Conservation (phyloP, 2,113 vertebrate genomes). For the Elephantulus edwardii region DNA sequence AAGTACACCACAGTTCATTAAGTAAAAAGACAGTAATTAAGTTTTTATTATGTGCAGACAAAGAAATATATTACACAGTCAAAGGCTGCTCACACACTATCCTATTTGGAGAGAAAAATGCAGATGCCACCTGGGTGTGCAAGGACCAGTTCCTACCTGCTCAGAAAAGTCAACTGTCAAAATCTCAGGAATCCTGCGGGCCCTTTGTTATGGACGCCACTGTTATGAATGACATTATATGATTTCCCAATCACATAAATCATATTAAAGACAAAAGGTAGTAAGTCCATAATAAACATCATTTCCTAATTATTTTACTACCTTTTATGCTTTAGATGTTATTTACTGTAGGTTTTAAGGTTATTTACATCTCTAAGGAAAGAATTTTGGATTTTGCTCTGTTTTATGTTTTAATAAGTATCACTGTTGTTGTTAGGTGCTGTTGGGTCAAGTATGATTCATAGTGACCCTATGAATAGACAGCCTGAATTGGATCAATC, state of each 20-base stretch:
- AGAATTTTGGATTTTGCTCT: too few relatives aligned
- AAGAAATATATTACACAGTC: neutral
- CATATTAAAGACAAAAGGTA: neutral
- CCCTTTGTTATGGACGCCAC: neutral
- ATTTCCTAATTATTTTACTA: neutral
- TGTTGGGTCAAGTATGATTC: too few relatives aligned
- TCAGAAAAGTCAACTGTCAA: neutral
- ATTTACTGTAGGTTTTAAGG: neutral
- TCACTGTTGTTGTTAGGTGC: too few relatives aligned
- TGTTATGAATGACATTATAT: neutral
- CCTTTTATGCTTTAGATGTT: neutral
- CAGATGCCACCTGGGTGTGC: too few relatives aligned
- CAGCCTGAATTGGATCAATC: too few relatives aligned
- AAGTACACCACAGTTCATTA: neutral
- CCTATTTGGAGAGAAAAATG: neutral
- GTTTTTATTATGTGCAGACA: neutral
- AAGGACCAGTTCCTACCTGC: neutral
- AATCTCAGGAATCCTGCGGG: neutral
- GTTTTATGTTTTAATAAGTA: too few relatives aligned
- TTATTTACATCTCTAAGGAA: too few relatives aligned
- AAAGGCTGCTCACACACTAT: neutral
- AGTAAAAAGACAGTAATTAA: constrained; percentile 5
- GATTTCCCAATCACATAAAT: neutral
- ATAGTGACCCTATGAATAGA: too few relatives aligned
- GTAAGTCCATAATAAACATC: neutral